Base-by-base conservation (phyloP, 2,888 invertebrate genomes). In the Synergus itoensis region DNA sequence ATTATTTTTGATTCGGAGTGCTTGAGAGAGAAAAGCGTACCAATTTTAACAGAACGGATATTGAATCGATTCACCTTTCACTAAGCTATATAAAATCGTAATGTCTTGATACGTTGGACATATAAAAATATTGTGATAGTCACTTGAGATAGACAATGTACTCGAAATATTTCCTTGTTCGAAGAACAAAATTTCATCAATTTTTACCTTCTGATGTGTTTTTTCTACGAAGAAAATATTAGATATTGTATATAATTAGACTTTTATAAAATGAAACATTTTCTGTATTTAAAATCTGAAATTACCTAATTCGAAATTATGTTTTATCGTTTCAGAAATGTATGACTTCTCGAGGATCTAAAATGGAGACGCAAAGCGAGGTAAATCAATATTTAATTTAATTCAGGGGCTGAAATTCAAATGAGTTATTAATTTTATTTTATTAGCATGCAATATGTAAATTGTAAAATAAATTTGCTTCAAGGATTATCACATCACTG, bases 291-390 rank as follows among this genome's bases (percentile, higher is more conserved):
- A 28, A 0, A 28, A 28, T 28, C 2, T 0, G 28, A 28, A 28
- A 28, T 28, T 28, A 28, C 28, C 28, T 28, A 28, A 28, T 28
- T 28, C 28, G 28, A 28, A 28, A 28, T 16, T 16, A 48, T 48
- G 14, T 48, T 48, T 48, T 16, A 48, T 48, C 7, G 5, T 48
- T 48, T 48, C 57, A 57, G 57, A 57, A 18, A 57, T 57, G 9
- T 2, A 57, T 57, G 18, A 11, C 8, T 4, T 18, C 57, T 57
- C 18, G 9, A 18, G 1, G 9, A 57, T 18, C 57, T 57, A n/a
- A 48, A 69, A 69, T 69, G 69, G 69, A 69, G 21, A 69, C 28
- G 28, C 69, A 69, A 48, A 48, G 48, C 14, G 69, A 69, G 16
- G 69, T 64, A 36, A 40, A 41, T 12, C 14, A 36, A 36, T 36